Evolutionary conservation across 2,888 invertebrate species (phyloP).

Genomic region (Branchipolynoe longqiensis): DNA sequence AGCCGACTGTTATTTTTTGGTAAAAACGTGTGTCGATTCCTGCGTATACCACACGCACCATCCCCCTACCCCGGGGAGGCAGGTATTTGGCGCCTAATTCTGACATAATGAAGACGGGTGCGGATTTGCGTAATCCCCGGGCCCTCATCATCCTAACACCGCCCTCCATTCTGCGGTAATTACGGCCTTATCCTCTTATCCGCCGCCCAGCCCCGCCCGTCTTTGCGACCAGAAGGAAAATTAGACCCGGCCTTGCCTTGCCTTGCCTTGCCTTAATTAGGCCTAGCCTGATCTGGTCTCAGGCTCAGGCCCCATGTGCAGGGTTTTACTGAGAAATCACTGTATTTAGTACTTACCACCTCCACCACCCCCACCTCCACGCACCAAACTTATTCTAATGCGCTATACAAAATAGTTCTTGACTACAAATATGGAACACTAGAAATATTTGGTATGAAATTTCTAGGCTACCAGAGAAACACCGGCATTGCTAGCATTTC

Average conservation of each 20-base stretch:
- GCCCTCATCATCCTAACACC: slow-evolving; percentile 55
- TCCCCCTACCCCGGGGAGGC: slow-evolving; percentile 9
- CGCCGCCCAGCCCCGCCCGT: slow-evolving; percentile 1
- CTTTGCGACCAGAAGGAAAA: slow-evolving; percentile 56
- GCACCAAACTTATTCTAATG: too few species aligned
- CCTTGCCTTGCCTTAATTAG: slow-evolving; percentile 45
- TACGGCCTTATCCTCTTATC: slow-evolving; percentile 55
- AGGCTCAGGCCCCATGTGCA: neutral
- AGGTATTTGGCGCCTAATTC: slow-evolving; percentile 40
- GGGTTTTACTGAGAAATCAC: slow-evolving; percentile 35
- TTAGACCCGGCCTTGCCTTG: slow-evolving; percentile 35
- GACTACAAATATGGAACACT: too few species aligned
- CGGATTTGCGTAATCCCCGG: slow-evolving; percentile 52
- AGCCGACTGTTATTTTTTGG: too few species aligned
- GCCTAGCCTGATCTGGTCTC: slow-evolving; percentile 29
- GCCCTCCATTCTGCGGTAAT: slow-evolving; percentile 48
- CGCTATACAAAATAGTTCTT: too few species aligned
- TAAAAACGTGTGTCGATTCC: neutral
- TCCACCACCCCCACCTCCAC: too few species aligned
- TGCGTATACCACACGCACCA: neutral
- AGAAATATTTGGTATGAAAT: too few species aligned
- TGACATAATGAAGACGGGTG: slow-evolving; percentile 36
- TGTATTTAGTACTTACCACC: too few species aligned
- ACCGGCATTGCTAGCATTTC: too few species aligned
- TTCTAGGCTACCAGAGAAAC: too few species aligned